These are phyloP conservation scores for Mellivora capensis DNA, from an alignment of 2,113 vertebrate genomes.

Conservation along the genomic window DNA sequence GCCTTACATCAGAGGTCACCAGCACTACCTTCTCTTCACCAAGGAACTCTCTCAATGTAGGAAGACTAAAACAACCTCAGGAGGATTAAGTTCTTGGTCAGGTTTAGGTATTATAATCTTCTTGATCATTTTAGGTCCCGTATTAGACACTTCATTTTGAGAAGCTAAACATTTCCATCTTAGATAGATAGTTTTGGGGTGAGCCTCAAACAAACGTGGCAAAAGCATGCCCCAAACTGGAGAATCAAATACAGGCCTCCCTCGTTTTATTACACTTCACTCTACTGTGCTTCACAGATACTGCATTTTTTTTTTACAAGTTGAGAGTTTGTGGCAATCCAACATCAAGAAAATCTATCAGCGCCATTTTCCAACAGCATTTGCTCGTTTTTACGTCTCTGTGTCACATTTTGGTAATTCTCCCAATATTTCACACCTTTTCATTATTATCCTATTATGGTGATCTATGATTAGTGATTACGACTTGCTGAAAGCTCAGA, in stretches of 20 bases:
- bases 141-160: not conserved
- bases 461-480: not conserved
- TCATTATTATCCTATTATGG: not conserved
- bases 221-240: not conserved
- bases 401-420: not conserved
- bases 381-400: not conserved
- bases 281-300: not conserved
- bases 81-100: not conserved
- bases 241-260: not conserved
- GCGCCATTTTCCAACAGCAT: not conserved
- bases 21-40: not conserved
- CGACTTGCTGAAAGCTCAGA: not conserved
- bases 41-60: not conserved
- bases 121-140: not conserved
- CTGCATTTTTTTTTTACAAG: not conserved
- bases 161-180: constrained; percentile 23
- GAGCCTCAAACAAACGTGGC: not conserved
- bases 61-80: not conserved
- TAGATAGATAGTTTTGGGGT: not conserved
- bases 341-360: not conserved
- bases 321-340: not conserved
- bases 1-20: not conserved
- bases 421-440: not conserved
- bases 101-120: constrained; percentile 1
- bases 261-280: not conserved